Conservation (phyloP, 30 jellyfish, hydroid and myxozoan species). For the Catostylus mosaicus region DNA sequence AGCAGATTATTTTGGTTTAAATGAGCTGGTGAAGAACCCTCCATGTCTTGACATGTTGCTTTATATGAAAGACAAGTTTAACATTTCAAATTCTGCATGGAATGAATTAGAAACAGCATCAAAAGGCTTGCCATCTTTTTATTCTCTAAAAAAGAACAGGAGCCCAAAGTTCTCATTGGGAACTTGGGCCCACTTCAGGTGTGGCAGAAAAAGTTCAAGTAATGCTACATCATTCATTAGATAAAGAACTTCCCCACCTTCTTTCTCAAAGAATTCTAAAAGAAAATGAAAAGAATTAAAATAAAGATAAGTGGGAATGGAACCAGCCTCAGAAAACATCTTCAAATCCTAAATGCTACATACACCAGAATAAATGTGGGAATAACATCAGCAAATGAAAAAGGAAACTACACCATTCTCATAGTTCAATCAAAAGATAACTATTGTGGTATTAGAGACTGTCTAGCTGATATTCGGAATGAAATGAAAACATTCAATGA, state of each 20-base stretch:
- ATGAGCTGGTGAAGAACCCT: no score
- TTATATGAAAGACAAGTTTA: not conserved
- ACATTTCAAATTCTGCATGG: not conserved
- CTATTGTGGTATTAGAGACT: not conserved
- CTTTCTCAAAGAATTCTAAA: no score
- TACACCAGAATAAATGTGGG: not conserved
- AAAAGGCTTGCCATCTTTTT: not conserved
- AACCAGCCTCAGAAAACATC: not conserved
- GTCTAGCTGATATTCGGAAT: not conserved
- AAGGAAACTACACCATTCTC: not conserved
- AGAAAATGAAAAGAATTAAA: not conserved
- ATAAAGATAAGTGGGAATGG: not conserved
- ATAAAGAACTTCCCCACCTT: not conserved
- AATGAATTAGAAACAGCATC: not conserved
- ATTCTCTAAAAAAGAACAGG: not conserved
- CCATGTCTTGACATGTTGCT: no score
- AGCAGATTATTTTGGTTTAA: no score
- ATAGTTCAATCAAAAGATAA: not conserved
- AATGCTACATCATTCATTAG: not conserved
- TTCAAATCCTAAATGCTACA: not conserved
- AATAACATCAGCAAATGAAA: not conserved
- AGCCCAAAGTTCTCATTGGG: not conserved
- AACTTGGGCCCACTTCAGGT: not conserved
- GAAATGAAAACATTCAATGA: not conserved
- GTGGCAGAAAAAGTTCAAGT: not conserved